phyloP scores from a whole-genome alignment of 2,888 invertebrate genomes.

The Eupithecia abbreviata region DNA sequence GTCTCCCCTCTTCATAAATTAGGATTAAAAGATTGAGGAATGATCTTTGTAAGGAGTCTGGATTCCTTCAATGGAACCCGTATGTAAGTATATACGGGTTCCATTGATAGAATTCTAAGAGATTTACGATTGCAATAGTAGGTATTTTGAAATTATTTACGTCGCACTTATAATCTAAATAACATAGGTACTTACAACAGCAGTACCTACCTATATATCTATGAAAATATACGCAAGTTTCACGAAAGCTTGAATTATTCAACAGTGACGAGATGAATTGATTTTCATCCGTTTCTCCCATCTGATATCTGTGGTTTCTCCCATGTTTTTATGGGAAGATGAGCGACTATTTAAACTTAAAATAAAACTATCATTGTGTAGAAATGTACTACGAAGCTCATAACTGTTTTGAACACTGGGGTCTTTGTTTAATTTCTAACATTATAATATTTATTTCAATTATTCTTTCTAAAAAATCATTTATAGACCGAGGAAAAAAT shows the following conservation, averaged over 20 bases:
- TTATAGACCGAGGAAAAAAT: constrained; percentile 85
- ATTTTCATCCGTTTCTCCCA: too few relatives aligned
- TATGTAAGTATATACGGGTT: neutral
- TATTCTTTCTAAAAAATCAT: constrained; percentile 84
- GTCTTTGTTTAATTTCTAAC: constrained; percentile 71
- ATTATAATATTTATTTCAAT: constrained; percentile 79
- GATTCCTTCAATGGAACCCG: constrained; percentile 12
- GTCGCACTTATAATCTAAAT: neutral
- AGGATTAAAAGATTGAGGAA: constrained; percentile 65
- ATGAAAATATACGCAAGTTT: too few relatives aligned
- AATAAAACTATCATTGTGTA: too few relatives aligned
- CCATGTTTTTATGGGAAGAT: too few relatives aligned
- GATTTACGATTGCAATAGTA: neutral
- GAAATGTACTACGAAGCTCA: too few relatives aligned
- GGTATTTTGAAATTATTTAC: neutral
- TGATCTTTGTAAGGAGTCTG: constrained; percentile 50
- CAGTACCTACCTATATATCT: too few relatives aligned
- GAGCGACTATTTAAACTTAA: too few relatives aligned
- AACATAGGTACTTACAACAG: too few relatives aligned
- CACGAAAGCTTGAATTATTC: too few relatives aligned
- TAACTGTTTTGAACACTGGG: too few relatives aligned
- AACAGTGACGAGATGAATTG: too few relatives aligned
- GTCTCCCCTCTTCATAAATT: constrained; percentile 69
- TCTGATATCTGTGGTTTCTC: too few relatives aligned
- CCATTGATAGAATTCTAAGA: neutral